Evolutionary conservation across 2,888 invertebrate species (phyloP).

Genomic region (Lepas anatifera): DNA sequence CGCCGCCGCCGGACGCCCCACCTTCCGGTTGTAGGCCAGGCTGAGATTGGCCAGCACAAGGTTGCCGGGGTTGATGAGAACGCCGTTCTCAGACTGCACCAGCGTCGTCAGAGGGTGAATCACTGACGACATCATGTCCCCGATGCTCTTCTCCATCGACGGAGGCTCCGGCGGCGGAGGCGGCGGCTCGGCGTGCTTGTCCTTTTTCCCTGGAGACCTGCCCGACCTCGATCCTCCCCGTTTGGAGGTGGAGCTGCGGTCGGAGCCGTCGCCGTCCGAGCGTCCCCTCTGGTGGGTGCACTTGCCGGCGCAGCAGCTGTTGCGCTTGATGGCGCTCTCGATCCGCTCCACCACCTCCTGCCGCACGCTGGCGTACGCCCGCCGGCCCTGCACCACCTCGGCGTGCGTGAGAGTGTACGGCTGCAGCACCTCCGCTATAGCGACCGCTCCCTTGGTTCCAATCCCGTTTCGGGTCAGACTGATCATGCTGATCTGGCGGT

Average conservation of each 20-base stretch:
- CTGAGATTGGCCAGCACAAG: constrained; percentile 18
- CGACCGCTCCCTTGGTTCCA: background rate
- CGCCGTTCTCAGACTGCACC: background rate
- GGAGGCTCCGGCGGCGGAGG: background rate
- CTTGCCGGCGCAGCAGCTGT: background rate
- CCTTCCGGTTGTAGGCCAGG: constrained; percentile 20
- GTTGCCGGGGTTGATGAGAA: constrained; percentile 21
- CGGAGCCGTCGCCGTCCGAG: background rate
- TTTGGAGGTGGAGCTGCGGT: background rate
- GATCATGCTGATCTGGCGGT: background rate
- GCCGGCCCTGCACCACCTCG: background rate
- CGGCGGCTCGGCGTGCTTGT: background rate
- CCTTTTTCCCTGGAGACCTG: background rate
- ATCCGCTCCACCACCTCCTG: background rate
- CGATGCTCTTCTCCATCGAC: background rate
- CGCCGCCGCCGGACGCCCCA: background rate
- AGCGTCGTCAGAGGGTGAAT: background rate
- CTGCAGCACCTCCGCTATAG: background rate
- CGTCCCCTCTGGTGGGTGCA: background rate
- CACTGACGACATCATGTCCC: background rate
- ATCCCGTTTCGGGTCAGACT: background rate
- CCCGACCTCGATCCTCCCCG: background rate
- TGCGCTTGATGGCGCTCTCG: background rate
- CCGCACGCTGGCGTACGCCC: background rate
- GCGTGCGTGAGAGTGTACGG: background rate